phyloP scores from a whole-genome alignment of 1,140 invertebrate species.

The Agrypnia vestita region DNA sequence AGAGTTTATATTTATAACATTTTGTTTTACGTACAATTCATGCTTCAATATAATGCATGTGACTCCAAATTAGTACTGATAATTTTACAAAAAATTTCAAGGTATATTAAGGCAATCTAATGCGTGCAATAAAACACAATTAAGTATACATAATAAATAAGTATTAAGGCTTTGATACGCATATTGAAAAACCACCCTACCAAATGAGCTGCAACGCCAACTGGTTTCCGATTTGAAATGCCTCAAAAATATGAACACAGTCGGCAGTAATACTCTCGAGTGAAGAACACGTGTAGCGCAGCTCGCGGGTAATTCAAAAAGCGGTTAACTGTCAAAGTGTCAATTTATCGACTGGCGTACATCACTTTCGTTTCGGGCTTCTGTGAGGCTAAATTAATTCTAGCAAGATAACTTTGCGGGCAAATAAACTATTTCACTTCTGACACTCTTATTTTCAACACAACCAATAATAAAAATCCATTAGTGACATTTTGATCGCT shows the following conservation, averaged over 20 bases:
- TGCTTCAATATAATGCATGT: no score
- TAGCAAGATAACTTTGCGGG: neutral
- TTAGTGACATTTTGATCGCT: slow-evolving; percentile 7
- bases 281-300: neutral
- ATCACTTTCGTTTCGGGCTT: slow-evolving; percentile 32
- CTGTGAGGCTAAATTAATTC: neutral
- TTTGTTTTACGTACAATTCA: no score
- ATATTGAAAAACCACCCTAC: neutral
- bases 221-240: neutral
- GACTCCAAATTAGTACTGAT: no score
- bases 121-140: no score
- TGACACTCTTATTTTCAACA: slow-evolving; percentile 11
- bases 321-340: slow-evolving; percentile 20
- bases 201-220: neutral
- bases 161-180: no score
- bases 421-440: slow-evolving; percentile 5
- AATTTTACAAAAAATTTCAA: no score
- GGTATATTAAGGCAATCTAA: no score
- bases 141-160: no score
- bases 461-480: slow-evolving; percentile 4
- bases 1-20: no score
- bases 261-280: neutral
- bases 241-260: neutral
- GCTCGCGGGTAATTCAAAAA: neutral
- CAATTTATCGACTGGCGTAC: neutral